These are phyloP conservation scores for Dunckerocampus dactyliophorus DNA, from an alignment of 2,113 vertebrate species.

Conservation along the genomic window DNA sequence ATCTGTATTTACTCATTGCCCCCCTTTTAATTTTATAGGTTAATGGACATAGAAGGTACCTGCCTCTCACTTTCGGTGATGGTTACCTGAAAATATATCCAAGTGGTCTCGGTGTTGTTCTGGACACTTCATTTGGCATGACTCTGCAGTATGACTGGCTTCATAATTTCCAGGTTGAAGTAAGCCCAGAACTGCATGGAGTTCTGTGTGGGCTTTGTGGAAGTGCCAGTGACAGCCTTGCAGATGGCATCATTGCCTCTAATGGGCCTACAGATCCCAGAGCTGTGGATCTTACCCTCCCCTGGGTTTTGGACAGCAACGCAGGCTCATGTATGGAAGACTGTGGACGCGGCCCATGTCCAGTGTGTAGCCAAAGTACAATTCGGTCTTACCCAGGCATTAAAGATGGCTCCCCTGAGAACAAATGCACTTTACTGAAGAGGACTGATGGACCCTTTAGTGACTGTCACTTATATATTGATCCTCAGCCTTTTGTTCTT, in stretches of 20 bases:
- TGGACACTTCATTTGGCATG: constrained; percentile 60
- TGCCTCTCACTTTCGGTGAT: background rate
- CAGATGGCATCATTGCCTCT: constrained; percentile 27
- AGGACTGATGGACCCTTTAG: constrained; percentile 23
- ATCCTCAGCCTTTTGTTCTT: constrained; percentile 32
- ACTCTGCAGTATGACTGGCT: constrained; percentile 54
- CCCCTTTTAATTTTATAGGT: constrained; percentile 22
- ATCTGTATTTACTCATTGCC: background rate
- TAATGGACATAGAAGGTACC: constrained; percentile 23
- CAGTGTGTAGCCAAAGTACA: constrained; percentile 32
- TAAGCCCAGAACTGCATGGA: constrained; percentile 51
- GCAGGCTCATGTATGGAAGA: constrained; percentile 10
- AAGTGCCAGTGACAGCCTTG: constrained; percentile 46
- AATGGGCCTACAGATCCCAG: fast-evolving
- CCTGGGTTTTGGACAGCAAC: constrained; percentile 53
- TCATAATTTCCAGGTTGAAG: constrained; percentile 40
- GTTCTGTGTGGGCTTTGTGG: constrained; percentile 72
- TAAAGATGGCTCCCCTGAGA: constrained; percentile 2
- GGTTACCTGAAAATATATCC: constrained; percentile 39
- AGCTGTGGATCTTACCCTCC: constrained; percentile 34
- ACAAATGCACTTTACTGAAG: constrained; percentile 16
- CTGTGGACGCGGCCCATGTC: constrained; percentile 6
- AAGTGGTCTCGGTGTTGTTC: constrained; percentile 38
- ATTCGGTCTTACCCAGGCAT: background rate
- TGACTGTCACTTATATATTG: constrained; percentile 31